A percentile compares a stretch with the other conserved stretches of the same genome.
Conservation (phyloP, 2,113 vertebrate genomes). For the Lagopus leucura region DNA sequence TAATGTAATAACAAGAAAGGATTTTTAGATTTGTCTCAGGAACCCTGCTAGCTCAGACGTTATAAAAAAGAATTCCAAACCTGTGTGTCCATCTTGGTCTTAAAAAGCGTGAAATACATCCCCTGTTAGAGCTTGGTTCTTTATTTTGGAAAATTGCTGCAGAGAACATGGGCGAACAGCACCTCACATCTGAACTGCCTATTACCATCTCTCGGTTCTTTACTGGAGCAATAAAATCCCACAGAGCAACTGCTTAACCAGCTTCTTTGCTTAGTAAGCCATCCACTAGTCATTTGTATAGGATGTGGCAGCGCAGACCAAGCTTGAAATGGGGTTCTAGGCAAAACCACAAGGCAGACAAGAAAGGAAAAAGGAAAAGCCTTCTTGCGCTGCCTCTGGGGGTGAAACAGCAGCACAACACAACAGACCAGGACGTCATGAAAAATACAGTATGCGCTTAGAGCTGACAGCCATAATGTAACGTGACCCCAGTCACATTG, state of each 20-base stretch:
- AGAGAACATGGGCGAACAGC: slow-evolving; percentile 8
- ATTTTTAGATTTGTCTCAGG: slow-evolving; percentile 52
- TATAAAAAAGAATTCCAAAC: slow-evolving; percentile 22
- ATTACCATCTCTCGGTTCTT: background rate
- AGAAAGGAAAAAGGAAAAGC: background rate
- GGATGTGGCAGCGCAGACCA: background rate
- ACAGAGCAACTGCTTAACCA: background rate
- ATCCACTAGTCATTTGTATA: background rate
- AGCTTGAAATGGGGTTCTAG: background rate
- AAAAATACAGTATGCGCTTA: slow-evolving; percentile 38
- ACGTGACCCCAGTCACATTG: slow-evolving; percentile 55
- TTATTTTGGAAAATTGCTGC: slow-evolving; percentile 13
- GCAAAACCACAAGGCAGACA: background rate
- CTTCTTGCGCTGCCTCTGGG: slow-evolving; percentile 1
- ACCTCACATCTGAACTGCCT: slow-evolving; percentile 8
- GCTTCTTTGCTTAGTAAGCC: background rate
- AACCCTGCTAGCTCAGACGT: slow-evolving; percentile 30
- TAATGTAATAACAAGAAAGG: slow-evolving; percentile 52
- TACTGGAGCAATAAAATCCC: background rate
- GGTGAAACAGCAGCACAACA: background rate
- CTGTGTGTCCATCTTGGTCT: background rate
- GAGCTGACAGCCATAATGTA: slow-evolving; percentile 48
- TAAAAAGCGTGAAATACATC: background rate
- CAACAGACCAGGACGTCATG: slow-evolving; percentile 12
- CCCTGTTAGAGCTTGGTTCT: background rate